Conservation (phyloP, 2,888 invertebrate species). For the Rhagophthalmus giganteus region DNA sequence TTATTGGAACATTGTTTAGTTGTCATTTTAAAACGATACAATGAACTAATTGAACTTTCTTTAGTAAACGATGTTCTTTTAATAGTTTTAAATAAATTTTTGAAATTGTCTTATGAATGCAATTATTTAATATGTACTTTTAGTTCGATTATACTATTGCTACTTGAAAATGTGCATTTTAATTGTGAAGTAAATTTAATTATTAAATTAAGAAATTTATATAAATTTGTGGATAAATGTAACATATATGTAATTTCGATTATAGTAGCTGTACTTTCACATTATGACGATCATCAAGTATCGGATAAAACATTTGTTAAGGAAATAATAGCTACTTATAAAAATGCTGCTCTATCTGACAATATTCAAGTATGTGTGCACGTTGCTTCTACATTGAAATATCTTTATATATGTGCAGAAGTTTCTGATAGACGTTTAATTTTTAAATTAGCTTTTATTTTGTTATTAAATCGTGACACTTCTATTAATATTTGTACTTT, state of each 20-base stretch:
- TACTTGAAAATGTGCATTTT: neutral
- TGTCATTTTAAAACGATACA: conserved; percentile 1
- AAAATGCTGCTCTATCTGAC: neutral
- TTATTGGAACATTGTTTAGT: conserved; percentile 25
- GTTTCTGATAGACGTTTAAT: conserved; percentile 23
- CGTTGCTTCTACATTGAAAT: conserved; percentile 29
- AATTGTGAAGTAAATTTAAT: neutral
- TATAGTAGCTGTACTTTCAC: conserved; percentile 5
- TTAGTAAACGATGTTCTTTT: conserved; percentile 1
- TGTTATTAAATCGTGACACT: conserved; percentile 34
- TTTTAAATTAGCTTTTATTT: conserved; percentile 37
- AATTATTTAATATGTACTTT: conserved; percentile 7
- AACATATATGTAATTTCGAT: conserved; percentile 12
- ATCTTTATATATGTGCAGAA: conserved; percentile 30
- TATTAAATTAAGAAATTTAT: neutral
- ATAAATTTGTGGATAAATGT: neutral
- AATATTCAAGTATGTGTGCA: conserved; percentile 18
- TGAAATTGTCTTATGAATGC: conserved; percentile 6
- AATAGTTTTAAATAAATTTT: conserved; percentile 37
- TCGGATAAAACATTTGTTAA: conserved; percentile 6
- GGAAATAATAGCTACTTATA: neutral
- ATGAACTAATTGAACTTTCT: conserved; percentile 3
- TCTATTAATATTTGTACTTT: conserved; percentile 34
- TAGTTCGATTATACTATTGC: conserved; percentile 9
- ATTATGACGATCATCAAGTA: conserved; percentile 1